phyloP scores from a whole-genome alignment of 2,113 vertebrate genomes.

The Illadopsis cleaveri region DNA sequence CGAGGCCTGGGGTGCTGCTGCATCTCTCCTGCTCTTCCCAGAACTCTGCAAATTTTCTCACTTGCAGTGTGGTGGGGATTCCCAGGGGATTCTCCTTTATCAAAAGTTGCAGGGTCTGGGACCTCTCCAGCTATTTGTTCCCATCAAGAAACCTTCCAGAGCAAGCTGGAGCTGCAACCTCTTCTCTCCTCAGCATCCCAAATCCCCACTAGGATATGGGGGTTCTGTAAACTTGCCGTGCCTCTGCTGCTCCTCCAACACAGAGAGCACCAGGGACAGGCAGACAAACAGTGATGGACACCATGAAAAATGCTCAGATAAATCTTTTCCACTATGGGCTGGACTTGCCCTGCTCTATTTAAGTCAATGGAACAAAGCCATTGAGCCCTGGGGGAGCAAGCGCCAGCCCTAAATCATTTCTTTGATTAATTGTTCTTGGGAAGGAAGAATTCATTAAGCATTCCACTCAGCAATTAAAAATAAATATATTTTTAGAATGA shows the following conservation, averaged over 20 bases:
- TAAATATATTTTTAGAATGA: conserved; percentile 66
- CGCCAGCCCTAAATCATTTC: conserved; percentile 34
- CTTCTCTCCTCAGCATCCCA: neutral
- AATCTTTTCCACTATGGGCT: neutral
- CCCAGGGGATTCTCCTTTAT: neutral
- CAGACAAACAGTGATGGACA: neutral
- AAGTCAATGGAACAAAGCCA: conserved; percentile 52
- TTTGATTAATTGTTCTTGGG: conserved; percentile 66
- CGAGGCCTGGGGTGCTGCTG: neutral
- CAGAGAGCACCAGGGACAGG: neutral
- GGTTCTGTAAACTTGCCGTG: neutral
- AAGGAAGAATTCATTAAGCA: conserved; percentile 64
- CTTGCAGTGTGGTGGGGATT: neutral
- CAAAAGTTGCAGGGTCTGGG: neutral
- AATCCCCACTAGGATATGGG: neutral
- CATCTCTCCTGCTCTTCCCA: neutral
- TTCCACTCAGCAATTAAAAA: conserved; percentile 56
- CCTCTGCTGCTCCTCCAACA: neutral
- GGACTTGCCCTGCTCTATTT: conserved; percentile 10
- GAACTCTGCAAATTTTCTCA: neutral
- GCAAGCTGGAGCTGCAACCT: neutral
- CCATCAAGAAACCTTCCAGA: neutral
- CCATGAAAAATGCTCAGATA: neutral
- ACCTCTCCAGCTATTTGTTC: neutral
- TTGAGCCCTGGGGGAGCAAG: conserved; percentile 22